phyloP scores from a whole-genome alignment of 2,797 vertebrate genomes.

The Eurystomus glaucurus region DNA sequence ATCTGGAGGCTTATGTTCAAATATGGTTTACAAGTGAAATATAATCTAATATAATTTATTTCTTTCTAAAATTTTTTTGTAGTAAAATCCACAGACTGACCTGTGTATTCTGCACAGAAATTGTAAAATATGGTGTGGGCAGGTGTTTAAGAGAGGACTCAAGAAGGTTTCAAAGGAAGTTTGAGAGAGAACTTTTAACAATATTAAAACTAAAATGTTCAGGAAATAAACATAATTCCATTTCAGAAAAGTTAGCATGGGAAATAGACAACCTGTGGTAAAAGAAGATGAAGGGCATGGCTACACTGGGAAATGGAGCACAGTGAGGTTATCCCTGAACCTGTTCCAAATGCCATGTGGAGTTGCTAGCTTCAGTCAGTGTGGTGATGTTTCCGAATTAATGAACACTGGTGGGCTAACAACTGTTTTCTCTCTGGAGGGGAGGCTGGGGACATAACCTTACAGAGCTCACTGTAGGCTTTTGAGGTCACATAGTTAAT shows the following conservation, averaged over 20 bases:
- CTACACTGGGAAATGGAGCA: neutral
- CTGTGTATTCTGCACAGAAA: neutral
- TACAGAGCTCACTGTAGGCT: neutral
- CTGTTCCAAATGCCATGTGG: neutral
- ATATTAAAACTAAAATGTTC: neutral
- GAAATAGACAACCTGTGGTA: neutral
- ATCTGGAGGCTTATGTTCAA: conserved; percentile 48
- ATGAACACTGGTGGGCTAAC: neutral
- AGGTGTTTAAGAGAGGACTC: neutral
- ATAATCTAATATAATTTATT: conserved; percentile 50
- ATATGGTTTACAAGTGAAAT: conserved; percentile 48
- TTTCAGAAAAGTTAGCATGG: neutral
- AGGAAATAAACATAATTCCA: neutral
- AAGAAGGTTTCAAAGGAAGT: neutral
- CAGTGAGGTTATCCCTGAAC: neutral
- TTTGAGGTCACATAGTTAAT: neutral
- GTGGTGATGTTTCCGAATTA: neutral
- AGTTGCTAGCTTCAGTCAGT: neutral
- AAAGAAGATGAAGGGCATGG: neutral
- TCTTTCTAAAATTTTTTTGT: neutral
- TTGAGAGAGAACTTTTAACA: neutral
- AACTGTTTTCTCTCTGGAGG: neutral
- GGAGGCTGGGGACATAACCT: neutral
- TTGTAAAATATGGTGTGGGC: neutral
- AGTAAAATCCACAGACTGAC: neutral